These are phyloP conservation scores for Agrotis puta DNA, from an alignment of 2,888 invertebrate species.

Conservation along the genomic window DNA sequence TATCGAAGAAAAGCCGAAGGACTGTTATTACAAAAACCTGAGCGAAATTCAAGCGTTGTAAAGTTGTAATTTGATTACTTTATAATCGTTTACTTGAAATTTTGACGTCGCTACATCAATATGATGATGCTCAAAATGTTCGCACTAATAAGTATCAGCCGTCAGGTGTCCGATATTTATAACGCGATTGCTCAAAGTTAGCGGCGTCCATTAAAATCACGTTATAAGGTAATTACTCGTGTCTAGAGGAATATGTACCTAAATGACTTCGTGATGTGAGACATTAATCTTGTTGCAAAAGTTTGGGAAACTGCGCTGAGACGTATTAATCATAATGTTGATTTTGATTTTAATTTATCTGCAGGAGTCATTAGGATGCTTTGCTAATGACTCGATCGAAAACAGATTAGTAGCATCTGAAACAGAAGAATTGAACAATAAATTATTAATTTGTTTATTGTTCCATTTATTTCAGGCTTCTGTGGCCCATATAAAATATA, in stretches of 20 bases:
- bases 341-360: slow-evolving; percentile 35
- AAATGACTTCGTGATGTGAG: slow-evolving; percentile 52
- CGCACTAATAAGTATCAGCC: slow-evolving; percentile 36
- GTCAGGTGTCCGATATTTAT: slow-evolving; percentile 43
- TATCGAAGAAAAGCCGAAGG: neutral
- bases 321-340: slow-evolving; percentile 25
- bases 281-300: slow-evolving; percentile 69
- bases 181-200: slow-evolving; percentile 45
- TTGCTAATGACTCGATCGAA: neutral
- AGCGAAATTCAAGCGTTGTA: neutral
- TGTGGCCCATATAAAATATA: no score
- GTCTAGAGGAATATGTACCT: slow-evolving; percentile 46
- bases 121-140: slow-evolving; percentile 34
- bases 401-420: neutral
- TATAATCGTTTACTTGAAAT: slow-evolving; percentile 55
- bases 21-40: slow-evolving; percentile 2
- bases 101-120: slow-evolving; percentile 32
- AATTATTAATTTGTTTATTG: no score
- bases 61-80: slow-evolving; percentile 57
- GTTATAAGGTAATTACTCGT: slow-evolving; percentile 65
- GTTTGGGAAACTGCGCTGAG: slow-evolving; percentile 51
- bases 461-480: no score
- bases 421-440: no score
- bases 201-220: slow-evolving; percentile 65
- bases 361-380: neutral